phyloP scores from a whole-genome alignment of 2,113 vertebrate species.

The Bufo bufo region DNA sequence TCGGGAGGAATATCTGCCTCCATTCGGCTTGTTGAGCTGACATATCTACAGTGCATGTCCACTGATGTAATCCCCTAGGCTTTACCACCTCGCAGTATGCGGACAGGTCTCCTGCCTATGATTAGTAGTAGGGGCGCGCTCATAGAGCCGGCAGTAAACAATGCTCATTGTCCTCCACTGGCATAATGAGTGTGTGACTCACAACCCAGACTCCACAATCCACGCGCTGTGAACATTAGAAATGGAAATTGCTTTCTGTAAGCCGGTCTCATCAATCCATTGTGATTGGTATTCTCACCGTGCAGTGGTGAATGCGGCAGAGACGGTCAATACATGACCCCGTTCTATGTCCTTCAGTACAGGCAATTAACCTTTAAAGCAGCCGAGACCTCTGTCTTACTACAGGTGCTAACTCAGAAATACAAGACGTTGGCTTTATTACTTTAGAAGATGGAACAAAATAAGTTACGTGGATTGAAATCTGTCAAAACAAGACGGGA shows the following conservation, averaged over 20 bases:
- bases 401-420: neutral
- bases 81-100: neutral
- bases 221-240: constrained; percentile 26
- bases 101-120: no score
- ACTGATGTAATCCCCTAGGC: neutral
- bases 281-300: constrained; percentile 48
- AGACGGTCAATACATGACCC: constrained; percentile 52
- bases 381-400: neutral
- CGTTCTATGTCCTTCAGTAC: constrained; percentile 35
- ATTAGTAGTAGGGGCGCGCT: neutral
- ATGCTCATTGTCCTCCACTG: neutral
- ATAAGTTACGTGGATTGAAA: neutral
- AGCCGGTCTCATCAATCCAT: constrained; percentile 40
- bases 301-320: constrained; percentile 38
- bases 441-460: neutral
- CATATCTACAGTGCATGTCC: no score
- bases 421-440: neutral
- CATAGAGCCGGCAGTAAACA: neutral
- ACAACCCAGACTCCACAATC: constrained; percentile 6
- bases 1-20: no score
- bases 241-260: constrained; percentile 46
- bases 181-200: neutral
- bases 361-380: constrained; percentile 41
- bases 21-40: no score
- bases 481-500: neutral